phyloP scores from a whole-genome alignment of 92 coral and sea anemone species.

The Parazoanthus atlanticus region DNA sequence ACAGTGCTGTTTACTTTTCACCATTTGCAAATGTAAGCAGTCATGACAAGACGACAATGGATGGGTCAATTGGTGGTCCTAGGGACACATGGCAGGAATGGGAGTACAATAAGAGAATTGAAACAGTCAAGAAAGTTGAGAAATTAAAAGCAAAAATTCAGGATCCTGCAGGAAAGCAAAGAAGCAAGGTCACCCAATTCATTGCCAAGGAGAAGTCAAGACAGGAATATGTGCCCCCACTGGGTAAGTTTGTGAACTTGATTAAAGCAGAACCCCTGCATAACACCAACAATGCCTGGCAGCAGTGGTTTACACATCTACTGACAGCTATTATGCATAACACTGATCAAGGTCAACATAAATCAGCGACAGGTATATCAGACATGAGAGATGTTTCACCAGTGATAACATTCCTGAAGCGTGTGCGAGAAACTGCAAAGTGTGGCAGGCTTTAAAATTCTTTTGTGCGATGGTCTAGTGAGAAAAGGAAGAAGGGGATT shows the following conservation, averaged over 20 bases:
- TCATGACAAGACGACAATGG: conserved; percentile 40
- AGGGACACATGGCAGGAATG: conserved; percentile 61
- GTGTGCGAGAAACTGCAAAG: conserved; percentile 35
- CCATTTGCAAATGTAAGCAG: conserved; percentile 57
- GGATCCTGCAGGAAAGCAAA: conserved; percentile 55
- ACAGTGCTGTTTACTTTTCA: conserved; percentile 59
- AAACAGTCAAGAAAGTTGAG: conserved; percentile 58
- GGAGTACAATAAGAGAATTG: conserved; percentile 51
- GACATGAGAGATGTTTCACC: too few relatives aligned
- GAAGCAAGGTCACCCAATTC: conserved; percentile 52
- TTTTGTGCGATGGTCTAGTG: conserved; percentile 30
- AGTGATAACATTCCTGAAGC: not conserved
- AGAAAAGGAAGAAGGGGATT: conserved; percentile 28
- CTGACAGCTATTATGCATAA: conserved; percentile 49
- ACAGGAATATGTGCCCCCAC: conserved; percentile 57
- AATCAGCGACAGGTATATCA: too few relatives aligned
- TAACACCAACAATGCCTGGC: conserved; percentile 63
- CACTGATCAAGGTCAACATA: not conserved
- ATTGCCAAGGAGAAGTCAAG: conserved; percentile 49
- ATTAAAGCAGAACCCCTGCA: conserved; percentile 62
- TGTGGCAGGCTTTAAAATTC: conserved; percentile 43
- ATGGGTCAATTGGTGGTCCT: conserved; percentile 52
- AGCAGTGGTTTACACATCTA: conserved; percentile 46
- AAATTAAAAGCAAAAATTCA: conserved; percentile 44
- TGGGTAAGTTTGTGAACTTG: conserved; percentile 54